A percentile compares a stretch with the other conserved stretches of the same genome.
These are phyloP conservation scores for Cottoperca gobio DNA, from an alignment of 2,797 vertebrate genomes.

Conservation along the genomic window DNA sequence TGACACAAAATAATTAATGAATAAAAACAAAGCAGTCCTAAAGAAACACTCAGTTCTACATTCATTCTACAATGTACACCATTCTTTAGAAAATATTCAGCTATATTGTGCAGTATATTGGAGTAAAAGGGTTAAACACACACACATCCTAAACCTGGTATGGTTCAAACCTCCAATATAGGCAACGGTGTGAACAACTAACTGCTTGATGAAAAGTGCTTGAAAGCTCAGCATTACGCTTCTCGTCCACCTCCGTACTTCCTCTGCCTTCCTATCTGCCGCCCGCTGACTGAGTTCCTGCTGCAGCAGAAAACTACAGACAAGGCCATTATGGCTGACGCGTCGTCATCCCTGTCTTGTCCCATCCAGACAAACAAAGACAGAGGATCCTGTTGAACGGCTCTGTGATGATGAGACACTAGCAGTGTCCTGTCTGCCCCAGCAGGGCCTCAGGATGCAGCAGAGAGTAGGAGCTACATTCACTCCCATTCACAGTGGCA, in stretches of 20 bases:
- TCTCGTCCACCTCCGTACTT: conserved; percentile 28
- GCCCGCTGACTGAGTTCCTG: conserved; percentile 62
- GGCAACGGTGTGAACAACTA: neutral
- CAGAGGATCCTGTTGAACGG: conserved; percentile 49
- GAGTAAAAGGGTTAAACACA: neutral
- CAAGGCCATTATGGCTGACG: conserved; percentile 67
- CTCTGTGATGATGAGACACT: conserved; percentile 53
- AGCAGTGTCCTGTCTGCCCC: conserved; percentile 62
- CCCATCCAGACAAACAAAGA: conserved; percentile 65
- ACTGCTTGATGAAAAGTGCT: conserved; percentile 7
- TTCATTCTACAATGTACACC: neutral
- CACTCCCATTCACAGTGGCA: conserved; percentile 54
- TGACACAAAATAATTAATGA: neutral
- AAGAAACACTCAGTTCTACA: neutral
- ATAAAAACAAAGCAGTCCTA: neutral
- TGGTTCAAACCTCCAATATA: neutral
- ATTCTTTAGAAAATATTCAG: neutral
- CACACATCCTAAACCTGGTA: neutral
- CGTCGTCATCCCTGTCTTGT: conserved; percentile 64
- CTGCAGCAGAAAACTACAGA: conserved; percentile 65
- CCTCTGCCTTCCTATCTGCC: conserved; percentile 35
- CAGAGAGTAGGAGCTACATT: conserved; percentile 54
- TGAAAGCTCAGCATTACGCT: conserved; percentile 26
- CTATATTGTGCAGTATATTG: neutral
- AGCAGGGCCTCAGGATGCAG: conserved; percentile 71